A percentile compares a stretch with the other conserved stretches of the same genome.
phyloP scores from a whole-genome alignment of 2,797 vertebrate species.

The Gobio occitaniae region DNA sequence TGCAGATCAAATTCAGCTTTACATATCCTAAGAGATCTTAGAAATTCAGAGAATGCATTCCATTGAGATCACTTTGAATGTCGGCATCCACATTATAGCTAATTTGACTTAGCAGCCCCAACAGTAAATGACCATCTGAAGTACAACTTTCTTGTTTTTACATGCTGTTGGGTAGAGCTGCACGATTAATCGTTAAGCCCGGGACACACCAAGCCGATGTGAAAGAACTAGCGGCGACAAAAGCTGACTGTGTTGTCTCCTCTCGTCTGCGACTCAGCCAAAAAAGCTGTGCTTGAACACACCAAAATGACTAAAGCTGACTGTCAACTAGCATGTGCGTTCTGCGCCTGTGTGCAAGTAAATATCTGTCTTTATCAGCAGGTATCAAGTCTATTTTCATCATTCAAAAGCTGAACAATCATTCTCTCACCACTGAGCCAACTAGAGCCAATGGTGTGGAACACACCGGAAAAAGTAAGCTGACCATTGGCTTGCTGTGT shows the following conservation, averaged over 20 bases:
- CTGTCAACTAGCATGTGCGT: neutral
- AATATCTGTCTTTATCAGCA: no score
- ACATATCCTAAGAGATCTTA: neutral
- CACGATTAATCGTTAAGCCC: neutral
- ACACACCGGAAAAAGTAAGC: no score
- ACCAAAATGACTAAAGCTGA: neutral
- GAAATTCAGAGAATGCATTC: neutral
- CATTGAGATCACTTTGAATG: slow-evolving; percentile 10
- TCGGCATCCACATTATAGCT: neutral
- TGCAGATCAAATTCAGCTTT: neutral
- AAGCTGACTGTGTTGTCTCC: neutral
- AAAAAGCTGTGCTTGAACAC: neutral
- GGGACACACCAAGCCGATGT: neutral
- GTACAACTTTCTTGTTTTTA: neutral
- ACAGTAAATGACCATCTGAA: neutral
- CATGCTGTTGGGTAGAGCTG: neutral
- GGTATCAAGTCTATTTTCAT: no score
- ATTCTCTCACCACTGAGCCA: no score
- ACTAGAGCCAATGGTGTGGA: no score
- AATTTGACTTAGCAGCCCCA: neutral
- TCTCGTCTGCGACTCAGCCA: neutral
- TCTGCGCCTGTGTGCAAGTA: no score
- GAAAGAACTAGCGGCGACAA: neutral
- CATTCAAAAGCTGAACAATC: no score
- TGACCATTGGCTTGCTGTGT: no score